Percentiles rank a stretch among this genome's conserved stretches.
Evolutionary conservation across 2,113 vertebrate genomes (phyloP).

Genomic region (Anarrhichthys ocellatus): DNA sequence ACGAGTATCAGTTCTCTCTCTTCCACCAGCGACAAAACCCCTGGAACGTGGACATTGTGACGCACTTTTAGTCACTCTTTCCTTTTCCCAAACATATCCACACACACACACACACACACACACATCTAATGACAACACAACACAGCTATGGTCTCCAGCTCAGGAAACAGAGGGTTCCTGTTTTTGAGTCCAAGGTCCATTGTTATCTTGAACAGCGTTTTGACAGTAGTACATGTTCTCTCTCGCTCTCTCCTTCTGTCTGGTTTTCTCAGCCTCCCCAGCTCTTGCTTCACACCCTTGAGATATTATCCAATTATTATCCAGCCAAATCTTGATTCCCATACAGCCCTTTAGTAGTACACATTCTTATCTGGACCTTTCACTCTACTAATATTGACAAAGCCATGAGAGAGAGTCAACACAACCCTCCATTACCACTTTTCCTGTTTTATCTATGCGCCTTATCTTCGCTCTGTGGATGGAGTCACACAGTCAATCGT

Average conservation of each 20-base stretch:
- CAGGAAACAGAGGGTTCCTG: slow-evolving; percentile 87
- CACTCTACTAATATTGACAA: slow-evolving; percentile 75
- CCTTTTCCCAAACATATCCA: slow-evolving; percentile 51
- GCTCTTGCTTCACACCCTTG: slow-evolving; percentile 40
- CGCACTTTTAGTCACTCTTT: slow-evolving; percentile 52
- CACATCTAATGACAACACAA: slow-evolving; percentile 56
- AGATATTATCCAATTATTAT: slow-evolving; percentile 59
- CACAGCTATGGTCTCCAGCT: slow-evolving; percentile 61
- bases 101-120: slow-evolving; percentile 28
- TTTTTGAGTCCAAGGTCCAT: slow-evolving; percentile 78
- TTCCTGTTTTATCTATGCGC: slow-evolving; percentile 63
- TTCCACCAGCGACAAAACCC: background rate
- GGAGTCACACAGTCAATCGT: slow-evolving; percentile 36
- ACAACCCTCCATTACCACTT: slow-evolving; percentile 60
- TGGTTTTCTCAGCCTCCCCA: slow-evolving; percentile 6
- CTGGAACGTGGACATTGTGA: slow-evolving; percentile 31
- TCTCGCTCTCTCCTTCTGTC: slow-evolving; percentile 8
- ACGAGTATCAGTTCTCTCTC: slow-evolving; percentile 14
- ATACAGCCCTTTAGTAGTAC: slow-evolving; percentile 47
- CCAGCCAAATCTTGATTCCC: slow-evolving; percentile 47
- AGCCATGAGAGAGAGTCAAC: slow-evolving; percentile 61
- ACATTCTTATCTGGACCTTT: slow-evolving; percentile 70
- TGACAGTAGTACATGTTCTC: slow-evolving; percentile 13
- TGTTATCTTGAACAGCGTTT: slow-evolving; percentile 72
- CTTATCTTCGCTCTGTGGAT: slow-evolving; percentile 57